Evolutionary conservation across 2,113 vertebrate genomes (phyloP).

Genomic region (Heterotilapia buettikoferi): DNA sequence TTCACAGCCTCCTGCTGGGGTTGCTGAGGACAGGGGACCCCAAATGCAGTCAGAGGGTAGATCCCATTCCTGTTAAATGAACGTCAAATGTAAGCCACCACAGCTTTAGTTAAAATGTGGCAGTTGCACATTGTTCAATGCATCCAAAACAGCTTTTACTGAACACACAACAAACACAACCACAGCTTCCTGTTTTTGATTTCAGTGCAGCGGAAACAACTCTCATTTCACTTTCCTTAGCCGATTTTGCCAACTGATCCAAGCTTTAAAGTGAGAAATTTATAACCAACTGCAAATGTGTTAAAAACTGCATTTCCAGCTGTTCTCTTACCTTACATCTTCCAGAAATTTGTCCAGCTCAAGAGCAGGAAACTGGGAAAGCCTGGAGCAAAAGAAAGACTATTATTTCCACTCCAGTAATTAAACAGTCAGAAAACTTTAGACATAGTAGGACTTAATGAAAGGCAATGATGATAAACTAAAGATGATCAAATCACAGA

Average conservation of each 20-base stretch:
- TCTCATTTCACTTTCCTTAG: background rate
- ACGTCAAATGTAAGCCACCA: background rate
- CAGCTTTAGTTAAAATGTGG: background rate
- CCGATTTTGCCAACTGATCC: background rate
- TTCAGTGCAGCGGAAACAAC: background rate
- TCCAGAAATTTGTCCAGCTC: slow-evolving; percentile 98
- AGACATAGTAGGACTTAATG: background rate
- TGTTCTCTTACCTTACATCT: slow-evolving; percentile 86
- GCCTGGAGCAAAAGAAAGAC: slow-evolving; percentile 64
- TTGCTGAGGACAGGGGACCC: slow-evolving; percentile 88
- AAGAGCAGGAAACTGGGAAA: slow-evolving; percentile 93
- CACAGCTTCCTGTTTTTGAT: background rate
- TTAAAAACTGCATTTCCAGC: background rate
- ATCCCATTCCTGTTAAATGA: slow-evolving; percentile 83
- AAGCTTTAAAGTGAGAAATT: background rate
- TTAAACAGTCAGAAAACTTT: background rate
- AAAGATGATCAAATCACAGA: background rate
- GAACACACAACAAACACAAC: background rate
- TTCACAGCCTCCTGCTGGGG: slow-evolving; percentile 93
- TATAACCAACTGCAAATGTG: background rate
- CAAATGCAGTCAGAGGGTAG: slow-evolving; percentile 93
- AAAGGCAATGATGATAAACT: background rate
- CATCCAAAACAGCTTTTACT: background rate
- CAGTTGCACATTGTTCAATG: background rate
- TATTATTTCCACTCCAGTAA: background rate